Conservation (phyloP, 2,113 vertebrate species). For the Ellobius talpinus region DNA sequence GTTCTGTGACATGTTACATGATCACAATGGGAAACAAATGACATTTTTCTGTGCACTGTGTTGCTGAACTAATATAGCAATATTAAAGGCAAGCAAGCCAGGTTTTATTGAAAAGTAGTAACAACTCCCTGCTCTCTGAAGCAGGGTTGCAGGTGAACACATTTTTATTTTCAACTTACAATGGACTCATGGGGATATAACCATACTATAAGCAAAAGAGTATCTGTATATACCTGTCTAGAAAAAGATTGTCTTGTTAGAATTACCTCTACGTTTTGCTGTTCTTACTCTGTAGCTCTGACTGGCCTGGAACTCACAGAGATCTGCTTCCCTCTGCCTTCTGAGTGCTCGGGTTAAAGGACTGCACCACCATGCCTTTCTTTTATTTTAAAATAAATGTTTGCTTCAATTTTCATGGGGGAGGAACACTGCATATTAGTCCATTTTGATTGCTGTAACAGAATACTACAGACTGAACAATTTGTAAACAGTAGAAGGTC, state of each 20-base stretch:
- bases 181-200: not conserved
- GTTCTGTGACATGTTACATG: not conserved
- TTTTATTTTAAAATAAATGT: conserved; percentile 60
- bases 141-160: not conserved
- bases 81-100: not conserved
- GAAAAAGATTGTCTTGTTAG: not conserved
- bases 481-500: not conserved
- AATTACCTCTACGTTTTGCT: not conserved
- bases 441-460: not conserved
- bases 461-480: not conserved
- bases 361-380: not conserved
- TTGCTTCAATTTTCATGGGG: conserved; percentile 19
- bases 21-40: not conserved
- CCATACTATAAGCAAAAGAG: not conserved
- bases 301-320: not conserved
- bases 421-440: not conserved
- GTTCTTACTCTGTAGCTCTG: not conserved
- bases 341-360: not conserved
- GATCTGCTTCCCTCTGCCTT: not conserved
- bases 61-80: not conserved
- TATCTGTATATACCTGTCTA: not conserved
- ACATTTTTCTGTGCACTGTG: not conserved
- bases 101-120: not conserved
- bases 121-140: not conserved
- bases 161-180: not conserved